A percentile compares a stretch with the other conserved stretches of the same genome.
Evolutionary conservation across 2,888 invertebrate genomes (phyloP).

Genomic region (Trichogramma evanescens): DNA sequence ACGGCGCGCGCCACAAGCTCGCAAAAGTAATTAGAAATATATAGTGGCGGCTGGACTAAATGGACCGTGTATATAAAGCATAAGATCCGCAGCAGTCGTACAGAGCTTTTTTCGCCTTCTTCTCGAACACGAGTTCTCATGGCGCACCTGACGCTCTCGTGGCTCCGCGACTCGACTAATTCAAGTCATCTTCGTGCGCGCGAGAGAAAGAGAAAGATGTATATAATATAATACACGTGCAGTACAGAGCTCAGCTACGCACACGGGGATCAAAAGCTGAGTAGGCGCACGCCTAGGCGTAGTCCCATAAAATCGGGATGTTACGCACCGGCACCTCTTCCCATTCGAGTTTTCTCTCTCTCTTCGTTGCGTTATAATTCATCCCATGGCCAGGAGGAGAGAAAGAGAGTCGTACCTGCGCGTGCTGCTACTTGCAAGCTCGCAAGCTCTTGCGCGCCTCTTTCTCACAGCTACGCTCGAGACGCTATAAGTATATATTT

Average conservation of each 20-base stretch:
- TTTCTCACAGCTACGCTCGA: conserved; percentile 41
- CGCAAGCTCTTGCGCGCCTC: conserved; percentile 20
- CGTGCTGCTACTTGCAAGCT: background rate
- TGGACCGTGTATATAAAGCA: conserved; percentile 31
- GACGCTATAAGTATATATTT: conserved; percentile 25
- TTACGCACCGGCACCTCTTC: conserved; percentile 32
- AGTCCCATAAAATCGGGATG: conserved; percentile 48
- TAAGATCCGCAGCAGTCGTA: too few species aligned
- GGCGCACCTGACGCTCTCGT: background rate
- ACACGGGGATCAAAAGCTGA: too few species aligned
- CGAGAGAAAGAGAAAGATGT: too few species aligned
- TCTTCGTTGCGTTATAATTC: conserved; percentile 36
- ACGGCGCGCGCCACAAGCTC: too few species aligned
- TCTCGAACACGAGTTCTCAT: too few species aligned
- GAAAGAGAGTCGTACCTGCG: too few species aligned
- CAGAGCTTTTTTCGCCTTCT: too few species aligned
- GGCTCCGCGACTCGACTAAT: background rate
- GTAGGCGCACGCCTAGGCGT: conserved; percentile 19
- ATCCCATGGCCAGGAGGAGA: conserved; percentile 26
- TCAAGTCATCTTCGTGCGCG: too few species aligned
- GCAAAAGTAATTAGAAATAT: conserved; percentile 43
- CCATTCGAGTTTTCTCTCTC: too few species aligned
- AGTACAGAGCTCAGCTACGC: too few species aligned
- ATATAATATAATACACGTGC: too few species aligned
- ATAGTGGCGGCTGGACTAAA: conserved; percentile 27